Base-by-base conservation (phyloP, 1,140 invertebrate species). In the Cecropterus lyciades region DNA sequence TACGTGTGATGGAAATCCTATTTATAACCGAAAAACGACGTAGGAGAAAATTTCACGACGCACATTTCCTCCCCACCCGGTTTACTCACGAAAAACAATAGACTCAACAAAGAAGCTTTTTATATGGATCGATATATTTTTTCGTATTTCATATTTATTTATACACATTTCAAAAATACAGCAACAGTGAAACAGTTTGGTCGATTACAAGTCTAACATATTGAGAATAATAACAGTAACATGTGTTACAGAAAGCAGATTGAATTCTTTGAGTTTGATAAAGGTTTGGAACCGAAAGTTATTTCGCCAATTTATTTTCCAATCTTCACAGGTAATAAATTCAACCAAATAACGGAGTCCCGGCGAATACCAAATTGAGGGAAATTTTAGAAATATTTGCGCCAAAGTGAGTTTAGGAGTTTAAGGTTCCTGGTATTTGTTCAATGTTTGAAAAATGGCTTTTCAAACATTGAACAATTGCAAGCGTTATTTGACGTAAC, bases 321-420 rank as follows among this genome's bases (percentile, higher is more conserved):
- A 46, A 60, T 60, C 56, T 60, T 17, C n/a, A 33, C 43, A 45
- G 56, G 45, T 48, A 60, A 60, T 60, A 59, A 60, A 60, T 60
- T 60, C 56, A 48, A 14, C 15, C 56, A 37, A 60, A 48, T 48
- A 60, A 60, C 42, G 15, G 17, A 59, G 20, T 46, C 27, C 24
- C 45, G 30, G 9, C 43, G 27, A 60, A 60, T 37, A n/a, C 10
- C 13, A 57, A 43, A 57, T 57, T 57, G 40, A 16, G 11, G 13
- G 43, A 48, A 46, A 48, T 48, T 48, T 60, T 37, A 37, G 27
- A 48, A 48, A 14, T 59, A 46, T 60, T 60, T 16, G 43, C 56
- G 24, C 13, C 43, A 45, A 48, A 45, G 11, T 48, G 43, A 57
- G 40, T 57, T 57, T 45, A 24, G 17, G 46, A 60, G 27, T 60